Percentiles rank a stretch among this genome's conserved stretches.
phyloP scores from a whole-genome alignment of 2,113 vertebrate species.

The Solenodon paradoxus region DNA sequence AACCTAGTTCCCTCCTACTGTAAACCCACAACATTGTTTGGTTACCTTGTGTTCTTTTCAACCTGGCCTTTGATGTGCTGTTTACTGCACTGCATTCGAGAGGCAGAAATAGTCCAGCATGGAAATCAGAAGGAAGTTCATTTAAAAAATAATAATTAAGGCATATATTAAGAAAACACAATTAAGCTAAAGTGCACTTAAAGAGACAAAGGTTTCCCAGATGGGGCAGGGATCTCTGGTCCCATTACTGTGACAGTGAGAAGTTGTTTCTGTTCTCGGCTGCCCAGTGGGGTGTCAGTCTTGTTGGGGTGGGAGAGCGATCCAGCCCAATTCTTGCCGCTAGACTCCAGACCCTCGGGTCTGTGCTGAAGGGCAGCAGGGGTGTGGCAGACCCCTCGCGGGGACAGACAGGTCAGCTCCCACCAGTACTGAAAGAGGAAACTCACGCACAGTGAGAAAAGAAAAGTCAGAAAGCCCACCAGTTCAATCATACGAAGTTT shows the following conservation, averaged over 20 bases:
- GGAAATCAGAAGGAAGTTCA: conserved; percentile 8
- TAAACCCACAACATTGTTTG: background rate
- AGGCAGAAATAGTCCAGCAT: background rate
- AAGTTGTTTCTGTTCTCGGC: background rate
- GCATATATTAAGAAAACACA: background rate
- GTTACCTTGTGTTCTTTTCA: background rate
- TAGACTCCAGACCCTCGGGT: too few species aligned
- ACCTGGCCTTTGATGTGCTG: background rate
- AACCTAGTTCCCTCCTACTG: background rate
- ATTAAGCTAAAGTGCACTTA: background rate
- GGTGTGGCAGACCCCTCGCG: too few species aligned
- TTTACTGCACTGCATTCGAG: background rate
- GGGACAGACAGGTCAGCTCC: background rate
- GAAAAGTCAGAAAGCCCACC: background rate
- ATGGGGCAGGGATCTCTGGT: background rate
- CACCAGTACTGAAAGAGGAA: background rate
- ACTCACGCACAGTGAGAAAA: background rate
- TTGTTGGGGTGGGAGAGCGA: too few species aligned
- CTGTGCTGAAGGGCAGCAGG: too few species aligned
- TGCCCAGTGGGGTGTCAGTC: too few species aligned
- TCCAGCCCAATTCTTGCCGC: too few species aligned
- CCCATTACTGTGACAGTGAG: background rate
- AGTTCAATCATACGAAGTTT: background rate
- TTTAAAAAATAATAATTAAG: background rate
- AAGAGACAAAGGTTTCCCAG: too few species aligned